These are phyloP conservation scores for Rhinella marina DNA, from an alignment of 2,797 vertebrate species.

Conservation along the genomic window DNA sequence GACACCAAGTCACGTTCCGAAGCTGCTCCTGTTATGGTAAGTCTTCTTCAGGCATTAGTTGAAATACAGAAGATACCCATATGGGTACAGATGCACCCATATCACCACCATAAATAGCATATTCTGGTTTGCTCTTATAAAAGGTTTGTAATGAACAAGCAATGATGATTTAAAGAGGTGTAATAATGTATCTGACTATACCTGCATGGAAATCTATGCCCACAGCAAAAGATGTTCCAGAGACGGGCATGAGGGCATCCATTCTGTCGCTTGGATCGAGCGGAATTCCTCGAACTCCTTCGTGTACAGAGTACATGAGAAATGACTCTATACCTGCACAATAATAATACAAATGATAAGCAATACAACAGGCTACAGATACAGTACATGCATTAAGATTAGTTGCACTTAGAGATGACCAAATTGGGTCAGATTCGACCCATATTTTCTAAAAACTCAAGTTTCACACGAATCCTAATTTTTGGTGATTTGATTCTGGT, in stretches of 20 bases:
- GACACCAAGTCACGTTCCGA: background rate
- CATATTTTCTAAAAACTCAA: too few relatives aligned
- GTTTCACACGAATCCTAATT: too few relatives aligned
- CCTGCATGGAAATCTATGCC: slow-evolving; percentile 98
- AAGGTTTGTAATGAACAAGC: too few relatives aligned
- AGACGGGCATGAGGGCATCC: slow-evolving; percentile 95
- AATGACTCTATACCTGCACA: slow-evolving; percentile 90
- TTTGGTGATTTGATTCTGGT: too few relatives aligned
- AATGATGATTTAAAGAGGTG: too few relatives aligned
- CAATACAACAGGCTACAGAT: background rate
- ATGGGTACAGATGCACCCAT: too few relatives aligned
- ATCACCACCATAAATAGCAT: too few relatives aligned
- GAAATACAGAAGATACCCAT: background rate
- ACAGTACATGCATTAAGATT: too few relatives aligned
- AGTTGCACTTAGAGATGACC: too few relatives aligned
- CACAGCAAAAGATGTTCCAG: slow-evolving; percentile 93
- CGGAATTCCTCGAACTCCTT: slow-evolving; percentile 92
- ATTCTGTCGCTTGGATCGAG: slow-evolving; percentile 92
- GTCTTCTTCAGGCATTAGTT: background rate
- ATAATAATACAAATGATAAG: background rate
- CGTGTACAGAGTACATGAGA: slow-evolving; percentile 96
- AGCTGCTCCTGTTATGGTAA: background rate
- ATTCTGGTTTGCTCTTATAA: too few relatives aligned
- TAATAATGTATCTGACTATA: slow-evolving; percentile 67
- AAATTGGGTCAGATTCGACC: too few relatives aligned